These are phyloP conservation scores for Cerceris rybyensis DNA, from an alignment of 2,888 invertebrate species.

Conservation along the genomic window DNA sequence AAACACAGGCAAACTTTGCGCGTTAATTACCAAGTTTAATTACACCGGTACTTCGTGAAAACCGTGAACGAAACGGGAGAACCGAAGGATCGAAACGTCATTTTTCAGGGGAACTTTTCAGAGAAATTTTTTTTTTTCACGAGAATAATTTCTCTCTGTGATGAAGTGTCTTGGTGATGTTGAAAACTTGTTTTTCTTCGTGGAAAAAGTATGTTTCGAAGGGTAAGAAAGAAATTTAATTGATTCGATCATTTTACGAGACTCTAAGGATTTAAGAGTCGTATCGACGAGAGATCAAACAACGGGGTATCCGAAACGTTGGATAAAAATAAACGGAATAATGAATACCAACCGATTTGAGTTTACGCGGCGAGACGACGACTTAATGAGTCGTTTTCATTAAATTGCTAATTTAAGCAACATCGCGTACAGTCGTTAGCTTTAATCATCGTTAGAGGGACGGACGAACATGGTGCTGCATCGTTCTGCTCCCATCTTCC, in stretches of 20 bases:
- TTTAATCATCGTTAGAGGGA: slow-evolving; percentile 41
- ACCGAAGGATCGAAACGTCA: no score
- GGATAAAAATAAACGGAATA: background rate
- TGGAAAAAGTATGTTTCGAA: no score
- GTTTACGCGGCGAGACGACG: slow-evolving; percentile 1
- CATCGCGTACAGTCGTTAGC: slow-evolving; percentile 29
- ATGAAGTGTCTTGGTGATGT: no score
- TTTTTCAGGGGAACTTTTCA: no score
- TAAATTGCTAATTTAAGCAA: slow-evolving; percentile 32
- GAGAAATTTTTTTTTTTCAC: no score
- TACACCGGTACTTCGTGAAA: background rate
- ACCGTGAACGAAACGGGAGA: no score
- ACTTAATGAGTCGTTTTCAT: slow-evolving; percentile 32
- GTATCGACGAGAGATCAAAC: background rate
- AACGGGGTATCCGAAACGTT: background rate
- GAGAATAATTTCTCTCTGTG: no score
- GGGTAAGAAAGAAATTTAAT: no score
- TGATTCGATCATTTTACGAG: no score
- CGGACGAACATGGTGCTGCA: background rate
- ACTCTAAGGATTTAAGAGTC: background rate
- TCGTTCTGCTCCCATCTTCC: background rate
- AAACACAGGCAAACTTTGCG: no score
- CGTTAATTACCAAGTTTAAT: no score
- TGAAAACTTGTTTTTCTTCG: no score
- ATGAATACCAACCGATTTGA: background rate